A percentile compares a stretch with the other conserved stretches of the same genome.
Evolutionary conservation across 2,797 vertebrate genomes (phyloP).

Genomic region (Pangasius larnaudii): DNA sequence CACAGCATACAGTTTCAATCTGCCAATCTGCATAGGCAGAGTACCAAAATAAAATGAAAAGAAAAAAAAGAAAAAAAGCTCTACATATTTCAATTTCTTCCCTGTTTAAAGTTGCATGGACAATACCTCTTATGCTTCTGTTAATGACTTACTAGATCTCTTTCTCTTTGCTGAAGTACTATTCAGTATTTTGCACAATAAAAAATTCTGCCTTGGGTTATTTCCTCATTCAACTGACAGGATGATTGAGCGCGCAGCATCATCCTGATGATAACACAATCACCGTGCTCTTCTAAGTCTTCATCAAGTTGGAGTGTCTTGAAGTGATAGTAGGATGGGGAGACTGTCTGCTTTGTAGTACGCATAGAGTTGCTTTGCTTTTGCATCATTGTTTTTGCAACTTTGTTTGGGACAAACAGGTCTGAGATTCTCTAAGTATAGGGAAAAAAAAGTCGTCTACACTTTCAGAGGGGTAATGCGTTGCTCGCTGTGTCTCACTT

Average conservation of each 20-base stretch:
- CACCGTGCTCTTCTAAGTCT: constrained; percentile 2
- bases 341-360: constrained; percentile 1
- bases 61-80: not conserved
- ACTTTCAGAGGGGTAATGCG: not conserved
- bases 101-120: not conserved
- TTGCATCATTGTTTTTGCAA: constrained; percentile 32
- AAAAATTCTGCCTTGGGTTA: constrained; percentile 27
- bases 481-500: not conserved
- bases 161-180: not conserved
- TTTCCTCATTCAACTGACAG: constrained; percentile 27
- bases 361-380: constrained; percentile 6
- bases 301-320: constrained; percentile 18
- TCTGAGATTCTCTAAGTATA: not conserved
- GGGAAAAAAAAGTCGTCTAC: not conserved
- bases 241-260: constrained; percentile 26
- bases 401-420: not conserved
- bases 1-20: not conserved
- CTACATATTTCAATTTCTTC: not conserved
- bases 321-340: not conserved
- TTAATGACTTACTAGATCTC: constrained; percentile 4
- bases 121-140: not conserved
- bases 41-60: not conserved
- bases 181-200: constrained; percentile 19
- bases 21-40: not conserved
- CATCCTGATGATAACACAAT: constrained; percentile 33